Evolutionary conservation across 92 coral and sea anemone species (phyloP), one percentile per base, ranked within the genome.

Genomic region (Epizoanthus illoricatus): DNA sequence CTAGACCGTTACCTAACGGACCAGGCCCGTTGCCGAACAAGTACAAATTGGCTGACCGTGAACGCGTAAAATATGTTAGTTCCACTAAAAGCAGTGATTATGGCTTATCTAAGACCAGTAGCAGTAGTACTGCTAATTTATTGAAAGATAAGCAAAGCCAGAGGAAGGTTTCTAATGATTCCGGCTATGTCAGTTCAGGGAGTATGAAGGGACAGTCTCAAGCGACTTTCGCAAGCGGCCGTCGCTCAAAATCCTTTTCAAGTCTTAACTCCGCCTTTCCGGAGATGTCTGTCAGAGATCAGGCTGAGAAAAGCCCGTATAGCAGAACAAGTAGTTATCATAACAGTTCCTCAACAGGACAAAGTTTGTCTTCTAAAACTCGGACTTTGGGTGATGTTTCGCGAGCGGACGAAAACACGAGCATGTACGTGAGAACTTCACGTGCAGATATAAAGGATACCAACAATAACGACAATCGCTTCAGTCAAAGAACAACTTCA

Each of bases 111-210:
- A 78, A 78, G 17, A 5, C 58, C 71, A 43, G 60, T 43, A 63
- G 71, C 10, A 40, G 21, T 15, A 24, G 49, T 78, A 12, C 65
- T 63, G 36, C 71, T 11, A 11, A 5, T 9, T 42, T 70, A 19
- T 64, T 43, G 19, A 78, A 78, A 13, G 7, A 64, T 45, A 43
- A 43, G 17, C 58, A 63, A 15, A 21, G 71, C 7, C 58, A 78
- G 21, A 63, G 82, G 82, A 78, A 78, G 5, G 72, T 78, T 43
- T 78, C 82, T 18, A 59, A 78, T 43, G 82, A 78, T 40, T 78
- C 82, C 12, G 82, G 82, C 12, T 78, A 78, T 63, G 71, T 69
- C 10, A 78, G 82, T 63, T 78, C 71, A n/a, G 71, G 82, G 40
- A 78, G 62, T 47, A 20, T 66, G 28, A 78, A 78, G 82, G 71